These are phyloP conservation scores for Plecotus auritus DNA, from an alignment of 2,113 vertebrate species.

Conservation along the genomic window DNA sequence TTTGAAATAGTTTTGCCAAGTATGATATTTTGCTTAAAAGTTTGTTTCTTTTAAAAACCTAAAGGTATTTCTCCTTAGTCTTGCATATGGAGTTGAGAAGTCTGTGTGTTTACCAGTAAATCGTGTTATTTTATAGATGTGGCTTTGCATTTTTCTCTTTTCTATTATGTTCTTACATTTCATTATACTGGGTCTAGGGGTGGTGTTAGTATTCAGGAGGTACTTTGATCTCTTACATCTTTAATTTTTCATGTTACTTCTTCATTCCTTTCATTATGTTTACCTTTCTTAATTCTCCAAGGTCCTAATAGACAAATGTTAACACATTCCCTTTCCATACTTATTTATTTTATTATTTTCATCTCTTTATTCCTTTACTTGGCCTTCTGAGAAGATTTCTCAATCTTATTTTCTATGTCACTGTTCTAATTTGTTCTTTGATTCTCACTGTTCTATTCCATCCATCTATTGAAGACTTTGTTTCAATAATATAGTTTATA, in stretches of 20 bases:
- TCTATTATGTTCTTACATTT: neutral
- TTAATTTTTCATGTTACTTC: neutral
- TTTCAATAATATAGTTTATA: neutral
- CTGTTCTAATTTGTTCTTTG: neutral
- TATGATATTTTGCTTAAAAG: neutral
- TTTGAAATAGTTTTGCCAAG: neutral
- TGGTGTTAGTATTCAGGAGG: neutral
- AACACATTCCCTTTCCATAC: neutral
- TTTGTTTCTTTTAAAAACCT: neutral
- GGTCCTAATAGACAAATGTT: neutral
- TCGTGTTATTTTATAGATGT: neutral
- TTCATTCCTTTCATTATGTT: neutral
- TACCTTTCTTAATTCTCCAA: neutral
- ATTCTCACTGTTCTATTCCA: neutral
- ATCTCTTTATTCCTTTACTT: neutral
- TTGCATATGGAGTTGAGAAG: neutral
- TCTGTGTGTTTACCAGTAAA: neutral
- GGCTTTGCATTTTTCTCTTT: neutral
- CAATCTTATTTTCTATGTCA: neutral
- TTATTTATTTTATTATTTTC: neutral
- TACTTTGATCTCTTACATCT: neutral
- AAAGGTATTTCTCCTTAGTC: neutral
- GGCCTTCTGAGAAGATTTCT: neutral
- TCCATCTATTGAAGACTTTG: no score
- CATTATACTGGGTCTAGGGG: neutral